Evolutionary conservation across 1,140 invertebrate species (phyloP), one percentile per base, ranked within the genome.

Genomic region (Bombus terrestris): DNA sequence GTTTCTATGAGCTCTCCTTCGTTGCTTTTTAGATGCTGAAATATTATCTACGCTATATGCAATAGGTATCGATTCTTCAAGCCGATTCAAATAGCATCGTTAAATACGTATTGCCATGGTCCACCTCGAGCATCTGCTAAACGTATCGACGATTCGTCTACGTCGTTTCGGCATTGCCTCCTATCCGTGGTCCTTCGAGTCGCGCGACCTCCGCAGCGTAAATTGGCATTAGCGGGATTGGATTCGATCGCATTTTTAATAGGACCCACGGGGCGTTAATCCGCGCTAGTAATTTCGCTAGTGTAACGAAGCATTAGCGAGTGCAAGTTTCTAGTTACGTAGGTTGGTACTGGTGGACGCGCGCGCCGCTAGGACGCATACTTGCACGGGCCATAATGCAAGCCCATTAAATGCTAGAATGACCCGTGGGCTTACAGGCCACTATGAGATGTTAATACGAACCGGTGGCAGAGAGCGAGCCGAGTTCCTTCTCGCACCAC

Each of bases 371-470:
- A 83, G 62, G 66, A 69, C 72, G 77, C 73, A 64, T 78, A 87
- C 71, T 88, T 72, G 66, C 71, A 68, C 64, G 81, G 57, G 71
- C 79, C 81, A 85, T 92, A 91, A 91, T 91, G 76, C 88, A 88
- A 84, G 78, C 86, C 88, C 90, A 91, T 93, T 93, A 92, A 93
- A 93, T 92, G 92, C 87, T 86, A 85, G 86, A 93, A 92, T 91
- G 89, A 92, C 89, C 88, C 77, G 87, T 84, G 85, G 74, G 86
- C 88, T 93, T 89, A 91, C 75, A 82, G 75, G 81, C 81, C 74
- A 80, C 86, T 91, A 88, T 86, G 92, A 93, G 91, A 93, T 90
- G 91, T 93, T 93, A 92, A 93, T 93, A 93, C 86, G 89, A 86
- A 59, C 83, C 81, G 86, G 79, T 90, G 76, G 81, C 79, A 84